Base-by-base conservation (phyloP, 2,888 invertebrate species). In the Cryptophagus acutangulus region DNA sequence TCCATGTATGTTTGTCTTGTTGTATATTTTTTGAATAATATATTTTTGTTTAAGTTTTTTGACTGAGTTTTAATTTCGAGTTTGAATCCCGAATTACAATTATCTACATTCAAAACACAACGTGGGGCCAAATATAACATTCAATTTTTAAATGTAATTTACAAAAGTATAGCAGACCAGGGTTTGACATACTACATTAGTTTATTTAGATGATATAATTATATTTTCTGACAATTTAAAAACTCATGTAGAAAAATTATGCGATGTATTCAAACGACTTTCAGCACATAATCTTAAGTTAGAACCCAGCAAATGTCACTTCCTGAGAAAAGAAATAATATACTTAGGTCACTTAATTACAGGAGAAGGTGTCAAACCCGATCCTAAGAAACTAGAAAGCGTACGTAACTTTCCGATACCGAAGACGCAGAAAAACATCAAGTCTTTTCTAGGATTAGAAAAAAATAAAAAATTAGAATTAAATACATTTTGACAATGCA, bases 131-230 rank as follows among this genome's bases (percentile, higher is more conserved):
- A n/a, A n/a, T n/a, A n/a, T n/a, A n/a, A n/a, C n/a, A n/a, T n/a
- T n/a, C n/a, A n/a, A n/a, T n/a, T n/a, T n/a, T n/a, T n/a, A n/a
- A n/a, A n/a, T n/a, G n/a, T n/a, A n/a, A n/a, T n/a, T n/a, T n/a
- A n/a, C n/a, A n/a, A n/a, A n/a, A n/a, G n/a, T n/a, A n/a, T n/a
- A n/a, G n/a, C n/a, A n/a, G n/a, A n/a, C n/a, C n/a, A n/a, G n/a
- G n/a, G n/a, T n/a, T n/a, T n/a, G n/a, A n/a, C n/a, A n/a, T n/a
- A n/a, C n/a, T n/a, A n/a, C n/a, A n/a, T n/a, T n/a, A n/a, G n/a
- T n/a, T n/a, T 69, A 65, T 38, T 30, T 66, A 9, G 65, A 67
- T 34, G 63, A 67, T 41, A 56, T 65, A 4, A 52, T 66, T 1
- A 53, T 65, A 26, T 29, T 50, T 37, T 56, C 51, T 1, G 43